phyloP scores from a whole-genome alignment of 2,113 vertebrate genomes.

The Heterotilapia buettikoferi region DNA sequence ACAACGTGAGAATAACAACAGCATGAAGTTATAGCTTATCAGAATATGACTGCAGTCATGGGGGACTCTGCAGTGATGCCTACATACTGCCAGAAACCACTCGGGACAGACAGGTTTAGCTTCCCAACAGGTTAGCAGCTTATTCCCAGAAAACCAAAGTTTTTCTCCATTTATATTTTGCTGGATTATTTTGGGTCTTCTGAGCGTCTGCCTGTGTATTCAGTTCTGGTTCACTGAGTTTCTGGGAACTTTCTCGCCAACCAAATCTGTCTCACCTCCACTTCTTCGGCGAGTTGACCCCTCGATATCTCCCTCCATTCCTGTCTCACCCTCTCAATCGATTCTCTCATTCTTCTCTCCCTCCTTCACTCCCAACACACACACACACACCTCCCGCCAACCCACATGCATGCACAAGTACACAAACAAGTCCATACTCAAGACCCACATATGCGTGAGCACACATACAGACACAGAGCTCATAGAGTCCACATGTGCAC shows the following conservation, averaged over 20 bases:
- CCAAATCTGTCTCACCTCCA: slow-evolving; percentile 38
- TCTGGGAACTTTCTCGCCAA: slow-evolving; percentile 37
- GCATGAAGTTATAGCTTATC: background rate
- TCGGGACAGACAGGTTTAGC: background rate
- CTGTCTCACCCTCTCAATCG: slow-evolving; percentile 38
- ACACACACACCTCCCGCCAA: slow-evolving; percentile 22
- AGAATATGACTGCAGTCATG: background rate
- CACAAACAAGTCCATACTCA: slow-evolving; percentile 54
- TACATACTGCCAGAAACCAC: background rate
- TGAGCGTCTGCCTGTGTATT: slow-evolving; percentile 9
- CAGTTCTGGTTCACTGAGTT: slow-evolving; percentile 34
- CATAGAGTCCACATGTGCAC: slow-evolving; percentile 25
- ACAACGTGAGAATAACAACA: background rate
- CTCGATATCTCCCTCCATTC: slow-evolving; percentile 9
- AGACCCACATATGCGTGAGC: slow-evolving; percentile 50
- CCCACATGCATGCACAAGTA: slow-evolving; percentile 50
- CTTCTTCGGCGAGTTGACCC: slow-evolving; percentile 33
- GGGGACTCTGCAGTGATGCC: background rate
- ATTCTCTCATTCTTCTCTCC: slow-evolving; percentile 50
- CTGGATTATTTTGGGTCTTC: slow-evolving; percentile 28
- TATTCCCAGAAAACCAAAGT: slow-evolving; percentile 3
- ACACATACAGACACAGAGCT: slow-evolving; percentile 25
- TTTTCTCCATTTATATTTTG: slow-evolving; percentile 28
- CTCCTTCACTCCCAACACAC: slow-evolving; percentile 23
- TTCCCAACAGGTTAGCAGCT: slow-evolving; percentile 5